Evolutionary conservation across 2,113 vertebrate species (phyloP), one percentile per base, ranked within the genome.

Genomic region (Narcine bancroftii): DNA sequence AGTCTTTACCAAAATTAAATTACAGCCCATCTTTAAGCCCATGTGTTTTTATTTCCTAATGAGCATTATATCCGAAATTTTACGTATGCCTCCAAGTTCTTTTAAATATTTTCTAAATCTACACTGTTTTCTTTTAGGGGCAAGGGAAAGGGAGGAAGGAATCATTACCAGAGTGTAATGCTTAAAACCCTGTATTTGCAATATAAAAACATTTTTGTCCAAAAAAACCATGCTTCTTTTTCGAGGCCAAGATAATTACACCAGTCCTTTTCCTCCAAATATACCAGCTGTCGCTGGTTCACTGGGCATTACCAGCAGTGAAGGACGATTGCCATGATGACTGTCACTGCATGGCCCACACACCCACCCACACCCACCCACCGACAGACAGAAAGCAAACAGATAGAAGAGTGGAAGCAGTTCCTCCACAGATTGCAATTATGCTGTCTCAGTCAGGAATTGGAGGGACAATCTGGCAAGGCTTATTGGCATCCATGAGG

Each of bases 381-480:
- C n/a, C n/a, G n/a, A 69, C 65, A 69, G 39, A 45, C 39, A 29
- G 63, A 69, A 36, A 42, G 60, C 36, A 92, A 93, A 93, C 93
- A 93, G 94, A 72, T 92, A 92, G 29, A 92, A 95, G 50, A 87
- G 76, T 92, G 94, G 94, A 94, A 94, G 93, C 93, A 93, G 94
- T 93, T 95, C 93, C 95, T 93, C 93, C 93, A 94, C 96, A 94
- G 94, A 94, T 95, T 94, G 93, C 93, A 47, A 69, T 39, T 47
- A 26, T 19, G 65, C 89, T n/a, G 53, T 91, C 65, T 91, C 89
- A 98, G 26, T 91, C 89, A 33, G 89, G 89, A 91, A 36, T 69
- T 26, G 24, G 36, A 87, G 81, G 53, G 60, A 87, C 53, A 63
- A 45, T 69, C 65, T 39, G 42, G 63, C 89, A 69, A 91, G 63